Base-by-base conservation (phyloP, 2,888 invertebrate species). In the Andricus curvator region DNA sequence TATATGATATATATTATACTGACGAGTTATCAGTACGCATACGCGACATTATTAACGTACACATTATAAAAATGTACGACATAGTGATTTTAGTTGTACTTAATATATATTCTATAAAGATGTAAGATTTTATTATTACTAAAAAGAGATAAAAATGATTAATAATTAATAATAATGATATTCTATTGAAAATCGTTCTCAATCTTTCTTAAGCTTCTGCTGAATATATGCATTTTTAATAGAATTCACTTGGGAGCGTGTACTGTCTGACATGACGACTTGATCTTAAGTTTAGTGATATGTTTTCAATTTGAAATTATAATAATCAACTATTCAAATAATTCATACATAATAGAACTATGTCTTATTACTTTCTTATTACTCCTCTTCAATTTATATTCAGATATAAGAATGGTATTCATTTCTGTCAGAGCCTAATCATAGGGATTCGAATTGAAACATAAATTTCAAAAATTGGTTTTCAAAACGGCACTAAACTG, bases 21-120 rank as follows among this genome's bases (percentile, higher is more conserved):
- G 33, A 56, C 33, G 33, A 74, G 74, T 74, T 74, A 74, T 74
- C 56, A 37, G 29, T 22, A 37, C n/a, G 4, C 25, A 20, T 70
- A 20, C 48, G 48, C 51, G 70, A 51, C 11, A 70, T 33, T 68
- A 68, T 68, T 68, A 68, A 51, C 48, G 11, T 70, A 48, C 51
- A 56, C 33, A 74, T 56, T 33, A 33, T 74, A 74, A 56, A 22
- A 74, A 74, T 22, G 13, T 56, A 74, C n/a, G 33, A 15, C 33
- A 74, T 74, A 74, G 74, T 56, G 56, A 74, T 74, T 74, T 56
- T 56, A 74, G 74, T 74, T 74, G 37, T 74, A 74, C 33, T 33
- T 56, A 74, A 74, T 29, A 74, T 37, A 60, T 56, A 74, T 56
- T 74, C 33, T 74, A 37, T 74, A 74, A 37, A 37, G 33, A 37